Base-by-base conservation (phyloP, 2,113 vertebrate genomes). In the Dipodomys spectabilis region DNA sequence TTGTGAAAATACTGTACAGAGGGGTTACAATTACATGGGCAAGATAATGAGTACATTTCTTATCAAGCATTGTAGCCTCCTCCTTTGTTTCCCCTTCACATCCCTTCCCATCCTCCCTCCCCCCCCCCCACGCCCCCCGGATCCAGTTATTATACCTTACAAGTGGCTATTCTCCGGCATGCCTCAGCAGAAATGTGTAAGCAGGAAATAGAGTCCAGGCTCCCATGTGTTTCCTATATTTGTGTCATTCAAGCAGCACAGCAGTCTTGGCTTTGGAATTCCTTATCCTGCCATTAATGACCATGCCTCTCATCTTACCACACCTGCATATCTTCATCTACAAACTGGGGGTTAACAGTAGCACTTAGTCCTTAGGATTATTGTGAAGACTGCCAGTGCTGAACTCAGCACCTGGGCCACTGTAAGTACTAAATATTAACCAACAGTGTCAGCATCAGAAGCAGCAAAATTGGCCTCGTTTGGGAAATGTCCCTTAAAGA, bases 281-380 rank as follows among this genome's bases (percentile, higher is more conserved):
- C 49, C 60, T 80, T 78, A 44, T 81, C 89, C 80, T 81, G 10
- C 30, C 60, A 85, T 30, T 73, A 85, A 95, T 6, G 67, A n/a
- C n/a, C 28, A 15, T 53, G 62, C 49, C 49, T 19, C 68, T 68
- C 20, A 60, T 57, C 32, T 81, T 27, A 20, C 32, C 32, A 62
- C 71, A 3, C 67, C 75, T 81, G 8, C 12, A 81, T 77, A 82
- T 86, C 39, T 30, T 65, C 60, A 81, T 65, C 30, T 78, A 74
- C 44, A 73, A 82, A 95, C 45, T 75, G 53, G 19, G n/a, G 9
- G 57, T 39, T 49, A 12, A 12, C 25, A 44, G 28, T 15, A 80
- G 16, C n/a, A 57, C 45, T 35, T 72, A 9, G 68, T 49, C 74
- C 44, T 80, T 39, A 80, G 12, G 74, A 67, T 13, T 67, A 25